These are phyloP conservation scores for Zaprionus capensis DNA, from an alignment of 1,140 invertebrate genomes.

Conservation along the genomic window DNA sequence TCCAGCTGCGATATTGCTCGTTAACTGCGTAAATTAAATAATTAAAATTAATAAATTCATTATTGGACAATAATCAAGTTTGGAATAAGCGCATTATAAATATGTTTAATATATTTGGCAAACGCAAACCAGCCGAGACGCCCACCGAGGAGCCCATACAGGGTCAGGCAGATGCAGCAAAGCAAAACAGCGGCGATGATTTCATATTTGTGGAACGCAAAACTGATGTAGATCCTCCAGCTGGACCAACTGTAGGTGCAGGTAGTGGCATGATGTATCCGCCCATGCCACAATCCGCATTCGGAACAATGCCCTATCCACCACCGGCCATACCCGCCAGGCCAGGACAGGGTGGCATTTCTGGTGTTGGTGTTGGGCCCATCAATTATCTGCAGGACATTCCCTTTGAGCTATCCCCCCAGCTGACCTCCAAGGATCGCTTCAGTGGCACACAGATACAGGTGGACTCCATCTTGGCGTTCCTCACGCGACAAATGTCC, in stretches of 20 bases:
- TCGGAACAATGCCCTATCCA: conserved; percentile 61
- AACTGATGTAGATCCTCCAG: conserved; percentile 34
- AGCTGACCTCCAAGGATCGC: conserved; percentile 55
- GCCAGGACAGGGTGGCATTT: too few species aligned
- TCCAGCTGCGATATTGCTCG: neutral
- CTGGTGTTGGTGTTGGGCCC: conserved; percentile 8
- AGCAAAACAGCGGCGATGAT: conserved; percentile 59
- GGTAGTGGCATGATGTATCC: conserved; percentile 61
- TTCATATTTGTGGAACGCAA: conserved; percentile 79
- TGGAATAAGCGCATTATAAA: neutral
- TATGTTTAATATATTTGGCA: conserved; percentile 77
- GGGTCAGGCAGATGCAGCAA: conserved; percentile 59
- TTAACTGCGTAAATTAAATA: neutral
- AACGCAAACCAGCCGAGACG: conserved; percentile 68
- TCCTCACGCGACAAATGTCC: conserved; percentile 76
- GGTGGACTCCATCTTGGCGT: conserved; percentile 74
- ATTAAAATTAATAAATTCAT: neutral
- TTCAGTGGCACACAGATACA: conserved; percentile 66
- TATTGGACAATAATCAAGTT: neutral
- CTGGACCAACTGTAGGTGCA: neutral
- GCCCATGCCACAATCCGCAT: conserved; percentile 64
- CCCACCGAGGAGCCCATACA: conserved; percentile 76
- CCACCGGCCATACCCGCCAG: conserved; percentile 48
- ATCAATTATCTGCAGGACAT: conserved; percentile 76
- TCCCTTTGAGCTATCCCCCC: conserved; percentile 77